Conservation (phyloP, 2,888 invertebrate genomes). For the Himalopsyche anomala region DNA sequence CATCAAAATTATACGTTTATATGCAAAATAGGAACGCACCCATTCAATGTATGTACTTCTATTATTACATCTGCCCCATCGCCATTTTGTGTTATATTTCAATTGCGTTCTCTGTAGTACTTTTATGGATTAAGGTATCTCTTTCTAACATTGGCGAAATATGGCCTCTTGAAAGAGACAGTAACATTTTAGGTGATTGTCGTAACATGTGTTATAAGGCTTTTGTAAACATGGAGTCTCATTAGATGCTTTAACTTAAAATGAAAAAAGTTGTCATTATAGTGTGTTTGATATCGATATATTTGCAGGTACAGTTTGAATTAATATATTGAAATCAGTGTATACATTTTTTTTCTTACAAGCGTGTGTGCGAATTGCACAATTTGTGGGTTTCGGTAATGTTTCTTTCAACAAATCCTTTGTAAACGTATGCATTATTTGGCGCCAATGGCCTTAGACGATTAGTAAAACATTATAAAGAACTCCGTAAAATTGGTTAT, state of each 20-base stretch:
- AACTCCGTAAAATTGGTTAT: background rate
- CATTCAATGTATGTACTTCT: slow-evolving; percentile 12
- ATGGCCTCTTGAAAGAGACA: slow-evolving; percentile 40
- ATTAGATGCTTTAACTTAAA: slow-evolving; percentile 60
- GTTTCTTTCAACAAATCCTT: slow-evolving; percentile 54
- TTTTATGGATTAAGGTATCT: slow-evolving; percentile 47
- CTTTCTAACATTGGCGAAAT: slow-evolving; percentile 46
- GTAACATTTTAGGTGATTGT: slow-evolving; percentile 35
- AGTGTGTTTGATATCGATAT: slow-evolving; percentile 49
- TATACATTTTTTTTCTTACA: slow-evolving; percentile 11
- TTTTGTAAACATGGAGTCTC: slow-evolving; percentile 63
- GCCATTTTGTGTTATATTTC: slow-evolving; percentile 63
- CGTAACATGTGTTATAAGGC: slow-evolving; percentile 49
- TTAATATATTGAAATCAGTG: background rate
- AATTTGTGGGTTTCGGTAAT: background rate
- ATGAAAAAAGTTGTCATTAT: slow-evolving; percentile 55
- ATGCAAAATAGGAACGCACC: slow-evolving; percentile 37
- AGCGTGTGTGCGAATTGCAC: slow-evolving; percentile 4
- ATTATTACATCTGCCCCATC: slow-evolving; percentile 62
- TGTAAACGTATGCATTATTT: slow-evolving; percentile 64
- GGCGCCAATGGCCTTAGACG: slow-evolving; percentile 57
- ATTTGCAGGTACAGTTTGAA: slow-evolving; percentile 48
- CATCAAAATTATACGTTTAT: slow-evolving; percentile 13
- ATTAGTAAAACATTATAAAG: background rate
- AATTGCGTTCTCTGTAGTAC: slow-evolving; percentile 46